Percentiles rank a stretch among this genome's conserved stretches.
Evolutionary conservation across 2,113 vertebrate genomes (phyloP).

Genomic region (Paramormyrops kingsleyae): DNA sequence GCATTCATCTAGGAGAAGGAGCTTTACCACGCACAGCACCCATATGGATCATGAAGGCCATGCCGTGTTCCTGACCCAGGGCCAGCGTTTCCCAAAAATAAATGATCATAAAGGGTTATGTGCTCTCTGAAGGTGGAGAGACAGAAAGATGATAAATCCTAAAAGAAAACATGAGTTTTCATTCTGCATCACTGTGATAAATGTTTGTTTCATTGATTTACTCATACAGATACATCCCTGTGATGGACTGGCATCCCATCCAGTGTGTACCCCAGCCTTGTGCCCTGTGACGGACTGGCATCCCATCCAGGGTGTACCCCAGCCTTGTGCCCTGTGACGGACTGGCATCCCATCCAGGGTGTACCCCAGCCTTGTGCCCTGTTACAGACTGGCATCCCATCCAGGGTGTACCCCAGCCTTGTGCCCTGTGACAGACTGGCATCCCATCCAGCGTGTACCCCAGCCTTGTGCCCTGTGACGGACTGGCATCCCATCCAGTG

Average conservation of each 20-base stretch:
- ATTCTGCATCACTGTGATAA: background rate
- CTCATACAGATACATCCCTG: background rate
- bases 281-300: background rate
- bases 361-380: background rate
- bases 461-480: background rate
- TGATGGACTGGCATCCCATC: background rate
- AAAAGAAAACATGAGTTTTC: background rate
- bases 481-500: no score
- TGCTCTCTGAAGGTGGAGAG: background rate
- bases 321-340: background rate
- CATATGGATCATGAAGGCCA: background rate
- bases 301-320: background rate
- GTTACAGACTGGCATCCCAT: background rate
- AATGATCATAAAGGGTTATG: background rate
- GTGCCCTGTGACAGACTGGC: background rate
- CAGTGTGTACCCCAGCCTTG: background rate
- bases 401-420: background rate
- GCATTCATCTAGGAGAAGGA: background rate
- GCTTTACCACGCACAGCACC: background rate
- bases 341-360: background rate
- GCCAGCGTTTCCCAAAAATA: background rate
- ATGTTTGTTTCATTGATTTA: background rate
- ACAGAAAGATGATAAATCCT: background rate
- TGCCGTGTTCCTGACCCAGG: background rate
- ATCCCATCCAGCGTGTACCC: background rate